These are phyloP conservation scores for Nyctereutes procyonoides DNA, from an alignment of 2,113 vertebrate species.

Conservation along the genomic window DNA sequence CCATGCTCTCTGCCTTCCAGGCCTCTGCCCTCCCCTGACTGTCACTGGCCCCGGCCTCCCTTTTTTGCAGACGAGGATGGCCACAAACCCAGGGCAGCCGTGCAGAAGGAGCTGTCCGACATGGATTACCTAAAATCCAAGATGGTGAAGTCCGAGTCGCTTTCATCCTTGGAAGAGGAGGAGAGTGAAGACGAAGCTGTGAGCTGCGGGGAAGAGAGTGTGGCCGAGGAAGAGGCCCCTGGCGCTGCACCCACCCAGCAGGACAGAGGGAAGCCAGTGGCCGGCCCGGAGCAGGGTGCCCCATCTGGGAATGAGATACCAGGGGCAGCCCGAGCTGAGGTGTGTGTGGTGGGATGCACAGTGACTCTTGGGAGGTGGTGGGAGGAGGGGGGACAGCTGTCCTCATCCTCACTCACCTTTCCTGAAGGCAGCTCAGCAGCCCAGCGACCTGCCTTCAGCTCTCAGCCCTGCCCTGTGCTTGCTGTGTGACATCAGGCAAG, in stretches of 20 bases:
- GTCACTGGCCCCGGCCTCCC: not conserved
- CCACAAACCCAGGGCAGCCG: slow-evolving; percentile 75
- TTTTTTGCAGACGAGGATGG: slow-evolving; percentile 66
- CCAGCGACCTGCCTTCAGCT: not conserved
- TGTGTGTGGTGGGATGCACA: not conserved
- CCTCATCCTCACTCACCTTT: rapidly evolving
- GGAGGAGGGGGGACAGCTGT: not conserved
- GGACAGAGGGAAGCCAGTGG: slow-evolving; percentile 29
- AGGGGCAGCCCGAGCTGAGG: slow-evolving; percentile 5
- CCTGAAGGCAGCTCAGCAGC: not conserved
- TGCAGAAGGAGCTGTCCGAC: slow-evolving; percentile 90
- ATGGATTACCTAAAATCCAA: slow-evolving; percentile 98
- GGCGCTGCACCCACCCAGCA: not conserved
- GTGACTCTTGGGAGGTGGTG: rapidly evolving
- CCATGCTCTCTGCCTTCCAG: rapidly evolving
- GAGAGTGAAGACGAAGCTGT: slow-evolving; percentile 74
- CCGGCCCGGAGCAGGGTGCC: slow-evolving; percentile 29
- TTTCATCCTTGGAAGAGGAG: slow-evolving; percentile 64
- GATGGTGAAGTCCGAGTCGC: slow-evolving; percentile 83
- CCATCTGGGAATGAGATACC: not conserved
- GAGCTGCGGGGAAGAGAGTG: slow-evolving; percentile 70
- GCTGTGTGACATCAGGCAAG: not conserved
- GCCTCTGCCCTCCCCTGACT: rapidly evolving
- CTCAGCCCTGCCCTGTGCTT: not conserved
- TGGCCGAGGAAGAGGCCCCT: slow-evolving; percentile 64